phyloP scores from a whole-genome alignment of 1,140 invertebrate species.

The Lepidurus apus region DNA sequence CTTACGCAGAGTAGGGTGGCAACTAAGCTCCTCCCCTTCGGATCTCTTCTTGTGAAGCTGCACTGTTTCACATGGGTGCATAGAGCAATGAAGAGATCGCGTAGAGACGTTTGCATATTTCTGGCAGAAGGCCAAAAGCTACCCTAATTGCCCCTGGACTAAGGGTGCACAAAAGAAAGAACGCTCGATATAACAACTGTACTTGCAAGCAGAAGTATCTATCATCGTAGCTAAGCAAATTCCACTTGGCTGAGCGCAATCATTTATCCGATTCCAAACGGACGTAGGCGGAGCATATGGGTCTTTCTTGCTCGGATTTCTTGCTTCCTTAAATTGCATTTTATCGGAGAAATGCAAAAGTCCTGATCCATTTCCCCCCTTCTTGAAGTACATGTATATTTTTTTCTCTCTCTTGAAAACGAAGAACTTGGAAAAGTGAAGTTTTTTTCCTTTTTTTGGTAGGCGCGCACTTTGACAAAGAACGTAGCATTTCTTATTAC shows the following conservation, averaged over 20 bases:
- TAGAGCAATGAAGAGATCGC: background rate
- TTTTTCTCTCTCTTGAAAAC: background rate
- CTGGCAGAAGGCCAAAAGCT: background rate
- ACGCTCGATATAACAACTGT: background rate
- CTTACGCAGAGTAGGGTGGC: constrained; percentile 1
- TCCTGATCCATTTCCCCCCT: background rate
- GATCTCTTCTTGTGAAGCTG: background rate
- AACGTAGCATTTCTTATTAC: background rate
- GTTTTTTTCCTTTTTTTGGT: background rate
- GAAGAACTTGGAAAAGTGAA: background rate
- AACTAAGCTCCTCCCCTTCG: background rate
- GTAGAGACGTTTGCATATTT: background rate
- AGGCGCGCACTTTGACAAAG: background rate
- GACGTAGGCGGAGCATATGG: background rate
- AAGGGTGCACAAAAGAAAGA: background rate
- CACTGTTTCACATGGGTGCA: background rate
- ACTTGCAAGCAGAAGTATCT: background rate
- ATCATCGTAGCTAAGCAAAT: background rate
- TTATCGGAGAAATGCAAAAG: background rate
- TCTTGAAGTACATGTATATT: background rate
- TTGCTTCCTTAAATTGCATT: constrained; percentile 10
- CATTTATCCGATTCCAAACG: background rate
- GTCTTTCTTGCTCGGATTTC: background rate
- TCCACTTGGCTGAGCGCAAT: background rate
- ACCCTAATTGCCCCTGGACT: background rate